Base-by-base conservation (phyloP, 2,888 invertebrate species). In the Eurytoma adleriae region DNA sequence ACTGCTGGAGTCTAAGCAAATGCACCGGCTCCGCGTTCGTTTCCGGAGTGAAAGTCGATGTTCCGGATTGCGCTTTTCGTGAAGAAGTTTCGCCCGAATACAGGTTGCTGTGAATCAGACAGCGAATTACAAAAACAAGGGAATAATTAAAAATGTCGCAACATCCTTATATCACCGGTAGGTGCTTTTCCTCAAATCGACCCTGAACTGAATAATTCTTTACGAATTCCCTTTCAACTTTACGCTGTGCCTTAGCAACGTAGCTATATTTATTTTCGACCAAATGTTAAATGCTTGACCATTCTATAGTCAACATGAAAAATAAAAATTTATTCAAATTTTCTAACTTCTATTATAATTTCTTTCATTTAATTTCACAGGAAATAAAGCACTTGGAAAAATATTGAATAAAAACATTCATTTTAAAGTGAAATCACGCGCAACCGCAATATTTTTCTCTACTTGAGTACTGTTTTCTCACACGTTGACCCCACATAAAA, bases 11-110 rank as follows among this genome's bases (percentile, higher is more conserved):
- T 13, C 64, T 10, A 27, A 4, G 61, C n/a, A 13, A 48, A 48
- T n/a, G 48, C 64, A 20, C 13, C 56, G n/a, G 24, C 64, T 3
- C 59, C 48, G 27, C 56, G 57, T 77, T 24, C 62, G 59, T 71
- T 80, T 80, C 70, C 71, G 75, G 75, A 80, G 40, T 40, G 75
- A 80, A 76, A 80, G 79, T 80, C 40, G 57, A 20, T 79, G 78
- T 73, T 73, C 62, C 62, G 62, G 78, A 24, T 18, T 48, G 18
- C 68, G 73, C 67, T 59, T 72, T 72, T 66, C 20, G 40, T 14
- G 40, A 56, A 71, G 50, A 66, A 62, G 30, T 62, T 76, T 68
- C 18, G 54, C 62, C 50, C 59, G 69, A 14, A n/a, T 40, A n/a
- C 40, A 16, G 14, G n/a, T 40, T 5, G 3, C 16, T 18, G n/a